Percentiles rank a stretch among this genome's conserved stretches.
phyloP scores from a whole-genome alignment of 2,888 invertebrate species.

The Scelioninae gen. 2 region DNA sequence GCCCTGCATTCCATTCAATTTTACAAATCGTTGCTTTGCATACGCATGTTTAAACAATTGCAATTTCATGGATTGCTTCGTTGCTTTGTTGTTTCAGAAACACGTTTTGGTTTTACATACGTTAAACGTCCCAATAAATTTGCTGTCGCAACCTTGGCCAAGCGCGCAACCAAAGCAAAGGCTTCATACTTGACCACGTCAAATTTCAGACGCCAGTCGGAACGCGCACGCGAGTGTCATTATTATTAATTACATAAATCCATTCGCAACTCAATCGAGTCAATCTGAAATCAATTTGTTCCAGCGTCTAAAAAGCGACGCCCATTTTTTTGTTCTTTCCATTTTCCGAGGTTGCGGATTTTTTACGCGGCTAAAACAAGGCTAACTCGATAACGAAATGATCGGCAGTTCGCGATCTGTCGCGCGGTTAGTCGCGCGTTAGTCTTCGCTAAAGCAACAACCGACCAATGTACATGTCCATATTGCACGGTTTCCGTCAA shows the following conservation, averaged over 20 bases:
- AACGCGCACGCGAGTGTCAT: not conserved
- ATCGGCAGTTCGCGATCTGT: slow-evolving; percentile 62
- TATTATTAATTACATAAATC: not conserved
- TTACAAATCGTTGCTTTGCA: no score
- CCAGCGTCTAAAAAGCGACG: slow-evolving; percentile 3
- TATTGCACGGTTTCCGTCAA: not conserved
- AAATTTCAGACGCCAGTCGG: slow-evolving; percentile 3
- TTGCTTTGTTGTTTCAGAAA: slow-evolving; percentile 3
- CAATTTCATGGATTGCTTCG: no score
- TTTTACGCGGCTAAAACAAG: slow-evolving; percentile 58
- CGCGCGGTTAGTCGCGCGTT: slow-evolving; percentile 64
- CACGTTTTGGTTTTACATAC: not conserved
- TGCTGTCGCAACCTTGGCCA: slow-evolving; percentile 6
- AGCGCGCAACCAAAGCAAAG: slow-evolving; percentile 2
- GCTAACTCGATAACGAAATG: slow-evolving; percentile 69
- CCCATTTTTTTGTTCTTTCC: slow-evolving; percentile 42
- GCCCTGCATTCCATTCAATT: no score
- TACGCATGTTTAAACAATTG: no score
- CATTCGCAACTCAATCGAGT: not conserved
- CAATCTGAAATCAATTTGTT: slow-evolving; percentile 42
- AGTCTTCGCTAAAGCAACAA: slow-evolving; percentile 62
- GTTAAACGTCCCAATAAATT: not conserved
- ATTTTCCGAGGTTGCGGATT: slow-evolving; percentile 56
- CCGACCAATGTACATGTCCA: slow-evolving; percentile 33
- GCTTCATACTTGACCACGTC: not conserved